Conservation (phyloP, 2,113 vertebrate species). For the Chamaea fasciata region DNA sequence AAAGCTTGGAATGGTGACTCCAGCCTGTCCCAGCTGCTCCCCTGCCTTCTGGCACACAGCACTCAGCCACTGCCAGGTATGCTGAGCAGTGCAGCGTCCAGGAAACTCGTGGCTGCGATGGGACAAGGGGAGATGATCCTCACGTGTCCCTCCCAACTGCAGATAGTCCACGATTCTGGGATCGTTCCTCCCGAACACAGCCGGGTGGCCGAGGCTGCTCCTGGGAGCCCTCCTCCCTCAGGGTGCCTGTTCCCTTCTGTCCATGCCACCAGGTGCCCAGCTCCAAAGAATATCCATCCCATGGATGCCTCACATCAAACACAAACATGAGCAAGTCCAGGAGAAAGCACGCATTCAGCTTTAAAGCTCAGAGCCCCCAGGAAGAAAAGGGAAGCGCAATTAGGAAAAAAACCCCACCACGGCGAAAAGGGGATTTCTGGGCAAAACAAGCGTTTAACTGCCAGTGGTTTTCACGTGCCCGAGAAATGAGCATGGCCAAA, state of each 20-base stretch:
- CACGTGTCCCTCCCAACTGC: background rate
- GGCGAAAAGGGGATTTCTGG: background rate
- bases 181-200: background rate
- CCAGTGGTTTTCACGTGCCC: background rate
- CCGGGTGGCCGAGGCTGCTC: background rate
- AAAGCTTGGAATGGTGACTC: background rate
- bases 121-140: background rate
- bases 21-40: background rate
- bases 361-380: background rate
- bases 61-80: background rate
- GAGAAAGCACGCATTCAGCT: background rate
- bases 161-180: background rate
- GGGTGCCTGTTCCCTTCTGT: background rate
- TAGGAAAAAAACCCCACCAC: background rate
- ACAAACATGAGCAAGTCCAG: accelerated
- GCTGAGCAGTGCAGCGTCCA: accelerated
- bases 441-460: background rate
- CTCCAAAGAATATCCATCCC: background rate
- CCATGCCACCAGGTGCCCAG: background rate
- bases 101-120: background rate
- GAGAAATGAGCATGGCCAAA: background rate
- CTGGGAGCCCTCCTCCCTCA: accelerated
- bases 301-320: background rate
- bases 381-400: accelerated
- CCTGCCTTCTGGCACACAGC: background rate